Base-by-base conservation (phyloP, 2,888 invertebrate species). In the Malthinus flaveolus region DNA sequence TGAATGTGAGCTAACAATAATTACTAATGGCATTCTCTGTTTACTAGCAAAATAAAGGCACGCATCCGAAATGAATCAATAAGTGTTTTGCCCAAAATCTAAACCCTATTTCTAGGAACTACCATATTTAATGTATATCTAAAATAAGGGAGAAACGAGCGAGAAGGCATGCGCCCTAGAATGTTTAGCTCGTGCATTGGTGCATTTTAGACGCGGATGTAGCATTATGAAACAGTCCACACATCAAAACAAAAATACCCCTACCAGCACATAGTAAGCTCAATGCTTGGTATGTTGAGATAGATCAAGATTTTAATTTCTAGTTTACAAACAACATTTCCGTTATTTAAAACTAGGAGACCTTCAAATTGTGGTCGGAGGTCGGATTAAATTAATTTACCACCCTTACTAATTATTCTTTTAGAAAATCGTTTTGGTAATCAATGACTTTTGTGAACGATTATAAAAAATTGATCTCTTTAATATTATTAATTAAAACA, bases 141-240 rank as follows among this genome's bases (percentile, higher is more conserved):
- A 23, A 23, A 23, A 2, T 23, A 23, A 23, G 23, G 23, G 23
- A 23, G 23, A 23, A 42, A 23, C 15, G 10, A 42, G 63, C 55
- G 63, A 56, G 56, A 50, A 56, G 52, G 61, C 65, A 65, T 62
- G 65, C 65, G 65, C 58, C 56, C 52, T 59, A 49, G 12, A 36
- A 32, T 15, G 12, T 13, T 7, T 42, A 23, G 23, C 32, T 42
- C 23, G n/a, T 34, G 32, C 47, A 42, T 11, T 42, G 10, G n/a
- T 34, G 32, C 47, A 42, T 11, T 49, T n/a, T n/a, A 42, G 49
- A 46, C 49, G 11, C 56, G 60, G 56, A 60, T 49, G 23, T 23
- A 23, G 23, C 23, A 23, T 23, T n/a, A 23, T 23, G 23, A 23
- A 23, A 23, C 3, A 39, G 13, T 12, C 9, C 39, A 39, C 15